phyloP scores from a whole-genome alignment of 2,888 invertebrate genomes.

The Chirona hameri region DNA sequence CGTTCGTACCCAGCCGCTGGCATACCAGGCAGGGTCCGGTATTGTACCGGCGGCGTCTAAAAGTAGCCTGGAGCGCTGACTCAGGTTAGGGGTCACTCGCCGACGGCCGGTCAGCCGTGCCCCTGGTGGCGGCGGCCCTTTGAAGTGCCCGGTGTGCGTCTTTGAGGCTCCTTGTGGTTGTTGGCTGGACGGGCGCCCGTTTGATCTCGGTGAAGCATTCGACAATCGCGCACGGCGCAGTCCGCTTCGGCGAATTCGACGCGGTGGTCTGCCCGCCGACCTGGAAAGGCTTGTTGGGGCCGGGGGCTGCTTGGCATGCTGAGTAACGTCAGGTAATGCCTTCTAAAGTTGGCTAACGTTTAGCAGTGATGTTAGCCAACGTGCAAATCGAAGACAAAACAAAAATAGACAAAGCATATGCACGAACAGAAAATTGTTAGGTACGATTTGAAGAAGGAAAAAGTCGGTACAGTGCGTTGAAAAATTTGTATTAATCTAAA shows the following conservation, averaged over 20 bases:
- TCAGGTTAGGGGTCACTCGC: neutral
- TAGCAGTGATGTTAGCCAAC: too few relatives aligned
- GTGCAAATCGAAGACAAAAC: too few relatives aligned
- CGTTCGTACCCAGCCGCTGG: neutral
- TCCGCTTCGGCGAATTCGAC: neutral
- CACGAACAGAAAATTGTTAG: too few relatives aligned
- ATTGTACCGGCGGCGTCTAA: neutral
- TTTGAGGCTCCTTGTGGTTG: neutral
- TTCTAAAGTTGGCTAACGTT: too few relatives aligned
- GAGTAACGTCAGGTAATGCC: too few relatives aligned
- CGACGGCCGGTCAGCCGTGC: neutral
- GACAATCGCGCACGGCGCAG: neutral
- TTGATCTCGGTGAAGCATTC: neutral
- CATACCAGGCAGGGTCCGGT: neutral
- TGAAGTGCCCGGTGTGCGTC: slow-evolving; percentile 3
- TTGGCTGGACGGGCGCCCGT: neutral
- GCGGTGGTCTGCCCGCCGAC: too few relatives aligned
- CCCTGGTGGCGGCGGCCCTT: neutral
- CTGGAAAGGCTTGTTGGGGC: too few relatives aligned
- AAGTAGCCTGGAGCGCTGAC: neutral
- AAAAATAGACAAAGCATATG: too few relatives aligned
- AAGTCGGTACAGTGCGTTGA: too few relatives aligned
- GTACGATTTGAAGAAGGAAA: too few relatives aligned
- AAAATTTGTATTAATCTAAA: too few relatives aligned
- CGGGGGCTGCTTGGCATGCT: too few relatives aligned